Conservation (phyloP, 1,140 invertebrate genomes). For the Pogonomyrmex barbatus region DNA sequence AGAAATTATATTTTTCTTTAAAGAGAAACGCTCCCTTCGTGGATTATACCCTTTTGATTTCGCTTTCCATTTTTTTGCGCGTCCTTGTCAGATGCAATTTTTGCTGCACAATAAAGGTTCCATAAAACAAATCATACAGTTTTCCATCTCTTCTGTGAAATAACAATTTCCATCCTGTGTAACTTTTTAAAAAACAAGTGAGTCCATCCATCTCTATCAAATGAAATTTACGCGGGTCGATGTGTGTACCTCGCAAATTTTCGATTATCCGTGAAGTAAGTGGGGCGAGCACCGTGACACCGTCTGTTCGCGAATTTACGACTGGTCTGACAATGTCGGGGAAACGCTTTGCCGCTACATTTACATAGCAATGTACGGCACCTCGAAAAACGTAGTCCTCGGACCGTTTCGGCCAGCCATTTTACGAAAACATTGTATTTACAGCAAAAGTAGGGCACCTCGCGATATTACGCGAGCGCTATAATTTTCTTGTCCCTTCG, state of each 20-base stretch:
- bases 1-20: constrained; percentile 35
- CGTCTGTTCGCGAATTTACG: constrained; percentile 58
- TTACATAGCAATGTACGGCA: constrained; percentile 53
- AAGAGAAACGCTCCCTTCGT: background rate
- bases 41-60: background rate
- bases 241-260: constrained; percentile 48
- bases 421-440: constrained; percentile 63
- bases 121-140: constrained; percentile 14
- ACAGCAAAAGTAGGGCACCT: constrained; percentile 37
- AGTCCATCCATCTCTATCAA: constrained; percentile 27
- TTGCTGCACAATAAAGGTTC: background rate
- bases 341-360: constrained; percentile 53
- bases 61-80: background rate
- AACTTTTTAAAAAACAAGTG: constrained; percentile 27
- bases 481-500: constrained; percentile 47
- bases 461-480: constrained; percentile 51
- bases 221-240: constrained; percentile 37
- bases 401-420: constrained; percentile 24
- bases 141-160: constrained; percentile 29
- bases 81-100: constrained; percentile 23
- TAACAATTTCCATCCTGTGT: constrained; percentile 7
- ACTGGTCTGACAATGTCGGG: constrained; percentile 36
- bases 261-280: constrained; percentile 46
- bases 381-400: constrained; percentile 50
- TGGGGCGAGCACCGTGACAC: constrained; percentile 37